Evolutionary conservation across 2,797 vertebrate species (phyloP).

Genomic region (Brachymystax lenok): DNA sequence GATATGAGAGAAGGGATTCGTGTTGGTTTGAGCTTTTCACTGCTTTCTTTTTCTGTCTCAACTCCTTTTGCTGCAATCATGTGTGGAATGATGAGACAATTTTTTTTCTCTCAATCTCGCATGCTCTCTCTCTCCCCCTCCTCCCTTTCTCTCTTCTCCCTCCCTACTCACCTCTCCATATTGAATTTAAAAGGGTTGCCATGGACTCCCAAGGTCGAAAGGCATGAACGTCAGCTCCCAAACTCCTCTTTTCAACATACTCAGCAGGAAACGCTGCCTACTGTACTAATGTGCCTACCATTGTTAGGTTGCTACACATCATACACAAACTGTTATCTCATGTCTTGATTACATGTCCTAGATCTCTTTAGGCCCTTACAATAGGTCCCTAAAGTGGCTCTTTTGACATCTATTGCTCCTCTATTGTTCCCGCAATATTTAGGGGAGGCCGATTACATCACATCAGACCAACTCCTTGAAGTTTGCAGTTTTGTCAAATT

Average conservation of each 20-base stretch:
- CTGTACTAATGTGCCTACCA: not conserved
- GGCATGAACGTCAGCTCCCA: constrained; percentile 47
- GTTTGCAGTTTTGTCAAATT: no score
- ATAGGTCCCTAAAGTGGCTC: not conserved
- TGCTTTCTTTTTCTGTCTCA: constrained; percentile 35
- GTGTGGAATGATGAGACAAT: constrained; percentile 43
- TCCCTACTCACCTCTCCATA: constrained; percentile 31
- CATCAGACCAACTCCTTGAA: no score
- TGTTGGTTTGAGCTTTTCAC: constrained; percentile 56
- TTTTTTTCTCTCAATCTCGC: constrained; percentile 28
- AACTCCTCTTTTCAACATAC: constrained; percentile 21
- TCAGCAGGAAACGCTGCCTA: not conserved
- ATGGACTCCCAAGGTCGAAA: constrained; percentile 65
- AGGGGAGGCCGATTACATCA: no score
- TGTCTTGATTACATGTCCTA: not conserved
- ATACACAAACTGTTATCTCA: not conserved
- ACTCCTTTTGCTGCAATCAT: constrained; percentile 49
- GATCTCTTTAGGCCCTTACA: not conserved
- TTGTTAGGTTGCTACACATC: not conserved
- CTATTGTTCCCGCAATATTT: no score
- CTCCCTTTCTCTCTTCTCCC: constrained; percentile 17
- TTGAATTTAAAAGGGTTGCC: constrained; percentile 62
- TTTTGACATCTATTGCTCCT: no score
- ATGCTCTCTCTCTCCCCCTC: constrained; percentile 22
- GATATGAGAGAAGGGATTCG: constrained; percentile 50